phyloP scores from a whole-genome alignment of 2,888 invertebrate species.

The Zygogramma bicolorata region DNA sequence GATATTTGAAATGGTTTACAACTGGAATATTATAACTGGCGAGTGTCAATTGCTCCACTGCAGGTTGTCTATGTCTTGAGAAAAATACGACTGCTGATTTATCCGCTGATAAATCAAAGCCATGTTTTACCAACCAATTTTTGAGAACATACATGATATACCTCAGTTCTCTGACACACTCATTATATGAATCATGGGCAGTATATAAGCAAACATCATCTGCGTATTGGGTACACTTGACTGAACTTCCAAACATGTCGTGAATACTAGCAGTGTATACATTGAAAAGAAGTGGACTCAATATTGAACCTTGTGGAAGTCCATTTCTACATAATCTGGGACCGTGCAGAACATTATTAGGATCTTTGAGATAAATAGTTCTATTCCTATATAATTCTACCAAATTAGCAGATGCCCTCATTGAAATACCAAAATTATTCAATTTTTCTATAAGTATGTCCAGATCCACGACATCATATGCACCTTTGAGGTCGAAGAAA shows the following conservation, averaged over 20 bases:
- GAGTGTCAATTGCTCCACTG: background rate
- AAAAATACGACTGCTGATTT: background rate
- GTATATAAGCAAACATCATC: background rate
- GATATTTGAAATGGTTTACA: too few species aligned
- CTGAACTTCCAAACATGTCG: background rate
- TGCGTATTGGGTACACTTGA: background rate
- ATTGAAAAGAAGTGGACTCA: background rate
- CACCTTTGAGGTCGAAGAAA: background rate
- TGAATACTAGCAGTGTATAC: background rate
- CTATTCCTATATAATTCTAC: too few species aligned
- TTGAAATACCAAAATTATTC: background rate
- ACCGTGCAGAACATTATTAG: too few species aligned
- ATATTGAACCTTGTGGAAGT: too few species aligned
- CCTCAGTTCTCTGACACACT: background rate
- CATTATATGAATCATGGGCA: background rate
- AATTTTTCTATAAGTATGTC: background rate
- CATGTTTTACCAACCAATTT: background rate
- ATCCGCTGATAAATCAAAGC: background rate
- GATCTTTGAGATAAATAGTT: too few species aligned
- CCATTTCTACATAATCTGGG: too few species aligned
- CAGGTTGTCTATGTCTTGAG: background rate
- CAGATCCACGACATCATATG: background rate
- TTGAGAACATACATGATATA: background rate
- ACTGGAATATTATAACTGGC: background rate
- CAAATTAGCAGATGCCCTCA: too few species aligned